phyloP scores from a whole-genome alignment of 1,140 invertebrate genomes.

The Eciton burchellii region DNA sequence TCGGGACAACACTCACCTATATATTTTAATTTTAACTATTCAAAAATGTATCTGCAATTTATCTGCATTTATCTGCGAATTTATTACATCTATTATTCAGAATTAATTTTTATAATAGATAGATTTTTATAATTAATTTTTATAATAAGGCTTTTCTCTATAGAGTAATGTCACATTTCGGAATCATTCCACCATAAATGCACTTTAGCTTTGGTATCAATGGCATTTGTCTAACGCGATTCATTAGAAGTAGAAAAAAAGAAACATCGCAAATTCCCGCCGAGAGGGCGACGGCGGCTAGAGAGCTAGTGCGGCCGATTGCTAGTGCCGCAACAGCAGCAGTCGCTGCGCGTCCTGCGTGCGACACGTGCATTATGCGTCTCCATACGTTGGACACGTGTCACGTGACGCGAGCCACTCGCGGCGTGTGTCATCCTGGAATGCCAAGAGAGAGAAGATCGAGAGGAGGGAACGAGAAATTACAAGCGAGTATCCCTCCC shows the following conservation, averaged over 20 bases:
- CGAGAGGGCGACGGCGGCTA: too few species aligned
- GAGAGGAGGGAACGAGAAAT: slow-evolving; percentile 32
- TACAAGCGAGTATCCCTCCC: background rate
- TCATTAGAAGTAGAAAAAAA: too few species aligned
- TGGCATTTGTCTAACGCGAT: too few species aligned
- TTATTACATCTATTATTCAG: background rate
- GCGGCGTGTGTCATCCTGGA: slow-evolving; percentile 48
- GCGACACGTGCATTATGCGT: slow-evolving; percentile 66
- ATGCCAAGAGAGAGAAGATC: slow-evolving; percentile 13
- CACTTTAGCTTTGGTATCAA: background rate
- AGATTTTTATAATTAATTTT: background rate
- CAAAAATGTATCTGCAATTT: too few species aligned
- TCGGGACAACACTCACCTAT: background rate
- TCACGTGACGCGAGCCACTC: slow-evolving; percentile 60
- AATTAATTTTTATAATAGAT: slow-evolving; percentile 1
- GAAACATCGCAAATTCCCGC: background rate
- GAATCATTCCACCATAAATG: background rate
- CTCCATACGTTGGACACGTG: slow-evolving; percentile 58
- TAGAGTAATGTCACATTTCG: background rate
- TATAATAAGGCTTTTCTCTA: background rate
- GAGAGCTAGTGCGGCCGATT: slow-evolving; percentile 31
- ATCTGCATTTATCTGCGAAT: too few species aligned
- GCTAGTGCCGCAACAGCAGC: background rate
- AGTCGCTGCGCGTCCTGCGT: slow-evolving; percentile 51
- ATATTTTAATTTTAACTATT: background rate